Evolutionary conservation across 2,888 invertebrate genomes (phyloP).

Genomic region (Cylloceria caligata): DNA sequence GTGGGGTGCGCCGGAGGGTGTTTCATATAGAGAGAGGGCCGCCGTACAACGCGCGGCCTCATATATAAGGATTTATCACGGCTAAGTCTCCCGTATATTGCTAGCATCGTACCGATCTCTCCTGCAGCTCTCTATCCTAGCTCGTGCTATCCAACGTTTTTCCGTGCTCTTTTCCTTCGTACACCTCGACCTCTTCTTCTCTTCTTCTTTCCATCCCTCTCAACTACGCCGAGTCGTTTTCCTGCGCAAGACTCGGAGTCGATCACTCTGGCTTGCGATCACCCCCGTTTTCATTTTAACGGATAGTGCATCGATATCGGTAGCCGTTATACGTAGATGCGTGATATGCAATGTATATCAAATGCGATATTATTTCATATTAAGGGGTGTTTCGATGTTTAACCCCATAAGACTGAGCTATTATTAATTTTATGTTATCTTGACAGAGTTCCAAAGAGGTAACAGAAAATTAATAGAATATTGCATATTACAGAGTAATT

Average conservation of each 20-base stretch:
- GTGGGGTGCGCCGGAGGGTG: constrained; percentile 80
- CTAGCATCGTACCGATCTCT: constrained; percentile 79
- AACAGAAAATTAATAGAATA: no score
- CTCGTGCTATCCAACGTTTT: constrained; percentile 54
- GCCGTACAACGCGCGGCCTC: constrained; percentile 81
- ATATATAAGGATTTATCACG: constrained; percentile 85
- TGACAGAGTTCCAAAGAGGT: no score
- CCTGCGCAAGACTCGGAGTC: not conserved
- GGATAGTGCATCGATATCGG: constrained; percentile 13
- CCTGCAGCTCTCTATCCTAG: constrained; percentile 58
- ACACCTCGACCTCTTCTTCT: constrained; percentile 65
- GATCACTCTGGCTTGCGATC: constrained; percentile 51
- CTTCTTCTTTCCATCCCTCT: constrained; percentile 46
- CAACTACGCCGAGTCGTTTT: constrained; percentile 19
- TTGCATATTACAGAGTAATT: no score
- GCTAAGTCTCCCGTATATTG: constrained; percentile 84
- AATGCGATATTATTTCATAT: not conserved
- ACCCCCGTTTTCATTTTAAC: constrained; percentile 49
- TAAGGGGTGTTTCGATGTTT: not conserved
- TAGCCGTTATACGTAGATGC: not conserved
- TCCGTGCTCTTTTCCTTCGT: constrained; percentile 63
- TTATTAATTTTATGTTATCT: not conserved
- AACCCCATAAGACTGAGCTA: not conserved
- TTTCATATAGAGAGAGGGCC: constrained; percentile 79
- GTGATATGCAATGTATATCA: not conserved